Evolutionary conservation across 2,888 invertebrate species (phyloP).

Genomic region (Dryocosmus kuriphilus): DNA sequence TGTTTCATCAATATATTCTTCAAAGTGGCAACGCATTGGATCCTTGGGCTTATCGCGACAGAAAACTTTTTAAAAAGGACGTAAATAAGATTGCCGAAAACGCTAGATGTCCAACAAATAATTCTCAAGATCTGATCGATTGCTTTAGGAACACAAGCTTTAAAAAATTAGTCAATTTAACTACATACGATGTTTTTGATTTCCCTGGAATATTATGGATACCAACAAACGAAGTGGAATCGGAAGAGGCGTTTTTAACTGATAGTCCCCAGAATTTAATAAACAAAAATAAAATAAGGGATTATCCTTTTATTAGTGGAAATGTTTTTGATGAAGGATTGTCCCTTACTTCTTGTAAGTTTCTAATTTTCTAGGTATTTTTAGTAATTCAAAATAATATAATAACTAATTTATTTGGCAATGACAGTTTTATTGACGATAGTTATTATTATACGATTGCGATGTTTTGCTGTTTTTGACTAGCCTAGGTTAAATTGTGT

Average conservation of each 20-base stretch:
- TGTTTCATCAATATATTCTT: slow-evolving; percentile 59
- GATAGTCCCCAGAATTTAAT: slow-evolving; percentile 19
- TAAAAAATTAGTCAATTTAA: slow-evolving; percentile 13
- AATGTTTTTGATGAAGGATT: slow-evolving; percentile 10
- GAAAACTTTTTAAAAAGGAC: slow-evolving; percentile 81
- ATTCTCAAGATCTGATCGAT: slow-evolving; percentile 79
- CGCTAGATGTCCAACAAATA: slow-evolving; percentile 81
- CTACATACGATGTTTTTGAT: slow-evolving; percentile 11
- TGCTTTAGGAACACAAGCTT: slow-evolving; percentile 81
- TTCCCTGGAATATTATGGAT: slow-evolving; percentile 18
- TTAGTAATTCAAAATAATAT: no score
- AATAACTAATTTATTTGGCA: no score
- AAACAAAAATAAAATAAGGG: slow-evolving; percentile 18
- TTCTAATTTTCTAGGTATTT: neutral
- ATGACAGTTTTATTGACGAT: no score
- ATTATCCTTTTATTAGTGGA: slow-evolving; percentile 25
- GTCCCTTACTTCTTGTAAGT: neutral
- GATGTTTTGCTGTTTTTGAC: no score
- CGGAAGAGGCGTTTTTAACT: slow-evolving; percentile 23
- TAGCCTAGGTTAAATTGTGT: no score
- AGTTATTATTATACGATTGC: no score
- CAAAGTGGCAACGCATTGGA: slow-evolving; percentile 55
- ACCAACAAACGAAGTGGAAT: slow-evolving; percentile 24
- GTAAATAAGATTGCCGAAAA: slow-evolving; percentile 82
- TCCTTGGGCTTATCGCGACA: slow-evolving; percentile 60